Evolutionary conservation across 2,113 vertebrate species (phyloP).

Genomic region (Dasyornis broadbenti): DNA sequence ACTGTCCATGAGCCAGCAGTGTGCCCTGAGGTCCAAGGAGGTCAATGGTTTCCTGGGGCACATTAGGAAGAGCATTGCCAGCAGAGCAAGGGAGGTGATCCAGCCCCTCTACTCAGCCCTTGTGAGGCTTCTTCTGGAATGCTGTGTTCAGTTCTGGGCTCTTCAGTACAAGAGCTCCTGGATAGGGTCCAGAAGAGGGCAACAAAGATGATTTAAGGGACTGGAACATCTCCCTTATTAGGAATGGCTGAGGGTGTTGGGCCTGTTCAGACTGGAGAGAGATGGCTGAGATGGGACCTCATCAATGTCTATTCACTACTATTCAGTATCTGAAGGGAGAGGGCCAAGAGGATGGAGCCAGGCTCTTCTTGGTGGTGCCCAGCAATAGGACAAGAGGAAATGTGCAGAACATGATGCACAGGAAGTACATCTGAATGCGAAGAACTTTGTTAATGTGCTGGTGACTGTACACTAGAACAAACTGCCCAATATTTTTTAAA

Average conservation of each 20-base stretch:
- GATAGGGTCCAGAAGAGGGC: neutral
- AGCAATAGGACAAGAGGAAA: neutral
- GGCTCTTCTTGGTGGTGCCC: neutral
- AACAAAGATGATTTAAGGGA: neutral
- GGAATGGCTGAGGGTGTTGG: neutral
- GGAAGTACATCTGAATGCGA: neutral
- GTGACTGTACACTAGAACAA: neutral
- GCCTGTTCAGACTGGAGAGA: neutral
- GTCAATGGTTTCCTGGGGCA: neutral
- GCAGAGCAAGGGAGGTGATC: neutral
- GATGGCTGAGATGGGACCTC: neutral
- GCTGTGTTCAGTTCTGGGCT: neutral
- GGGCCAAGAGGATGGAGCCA: neutral
- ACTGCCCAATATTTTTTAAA: neutral
- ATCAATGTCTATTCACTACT: neutral
- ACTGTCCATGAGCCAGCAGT: neutral
- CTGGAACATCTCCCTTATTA: neutral
- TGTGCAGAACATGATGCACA: neutral
- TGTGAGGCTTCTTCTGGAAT: neutral
- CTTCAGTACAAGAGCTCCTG: neutral
- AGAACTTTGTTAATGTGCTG: neutral
- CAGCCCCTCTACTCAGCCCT: neutral
- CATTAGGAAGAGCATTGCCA: accelerated
- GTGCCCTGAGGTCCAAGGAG: neutral
- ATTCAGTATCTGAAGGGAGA: neutral